Evolutionary conservation across 2,888 invertebrate species (phyloP).

Genomic region (Polyommatus icarus): DNA sequence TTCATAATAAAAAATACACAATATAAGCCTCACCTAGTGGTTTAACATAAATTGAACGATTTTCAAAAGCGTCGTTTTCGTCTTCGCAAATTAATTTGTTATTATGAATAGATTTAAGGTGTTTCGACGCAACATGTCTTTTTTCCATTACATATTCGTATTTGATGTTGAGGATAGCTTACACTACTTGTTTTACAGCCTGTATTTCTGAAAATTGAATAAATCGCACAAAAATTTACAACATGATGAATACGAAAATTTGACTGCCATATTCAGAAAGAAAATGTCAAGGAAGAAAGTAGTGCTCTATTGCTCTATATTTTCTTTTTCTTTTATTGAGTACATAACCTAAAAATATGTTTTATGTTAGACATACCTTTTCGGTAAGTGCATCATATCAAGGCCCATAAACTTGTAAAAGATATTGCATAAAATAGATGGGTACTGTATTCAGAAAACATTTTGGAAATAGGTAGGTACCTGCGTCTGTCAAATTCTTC

Average conservation of each 20-base stretch:
- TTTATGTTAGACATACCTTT: too few species aligned
- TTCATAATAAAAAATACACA: not conserved
- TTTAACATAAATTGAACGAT: conserved; percentile 50
- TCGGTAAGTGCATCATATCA: too few species aligned
- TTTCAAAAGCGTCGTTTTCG: conserved; percentile 56
- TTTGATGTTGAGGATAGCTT: conserved; percentile 70
- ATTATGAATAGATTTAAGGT: conserved; percentile 64
- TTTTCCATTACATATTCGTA: conserved; percentile 77
- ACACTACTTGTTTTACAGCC: not conserved
- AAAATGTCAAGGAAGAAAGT: not conserved
- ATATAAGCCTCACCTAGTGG: conserved; percentile 48
- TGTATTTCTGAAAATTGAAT: not conserved
- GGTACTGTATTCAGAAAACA: not conserved
- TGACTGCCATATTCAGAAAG: not conserved
- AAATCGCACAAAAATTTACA: not conserved
- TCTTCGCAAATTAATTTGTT: conserved; percentile 64
- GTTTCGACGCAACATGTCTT: conserved; percentile 69
- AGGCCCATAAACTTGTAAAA: too few species aligned
- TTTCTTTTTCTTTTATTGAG: not conserved
- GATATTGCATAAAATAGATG: too few species aligned
- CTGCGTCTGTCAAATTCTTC: conserved; percentile 29
- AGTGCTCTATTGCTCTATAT: not conserved
- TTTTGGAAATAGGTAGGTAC: not conserved
- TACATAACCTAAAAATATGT: too few species aligned
- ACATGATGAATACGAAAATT: conserved; percentile 8